A percentile compares a stretch with the other conserved stretches of the same genome.
Conservation (phyloP, 1,140 invertebrate genomes). For the Triops cancriformis region DNA sequence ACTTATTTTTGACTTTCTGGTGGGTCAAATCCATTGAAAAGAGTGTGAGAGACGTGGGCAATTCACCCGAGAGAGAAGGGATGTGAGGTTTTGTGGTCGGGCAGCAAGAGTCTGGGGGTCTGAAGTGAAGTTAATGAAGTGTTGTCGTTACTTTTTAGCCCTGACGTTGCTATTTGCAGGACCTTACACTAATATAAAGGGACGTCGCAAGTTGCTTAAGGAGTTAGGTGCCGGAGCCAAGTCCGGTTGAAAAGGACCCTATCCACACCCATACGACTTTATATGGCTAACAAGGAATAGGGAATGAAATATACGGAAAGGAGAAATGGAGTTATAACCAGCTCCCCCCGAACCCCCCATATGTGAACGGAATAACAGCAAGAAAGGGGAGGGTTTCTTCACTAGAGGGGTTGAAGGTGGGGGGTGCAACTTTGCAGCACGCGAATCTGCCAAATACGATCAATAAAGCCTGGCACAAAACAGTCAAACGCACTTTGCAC, state of each 20-base stretch:
- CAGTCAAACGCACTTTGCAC: constrained; percentile 9
- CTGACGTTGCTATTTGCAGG: neutral
- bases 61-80: too few relatives aligned
- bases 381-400: neutral
- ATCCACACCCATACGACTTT: neutral
- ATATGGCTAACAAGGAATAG: neutral
- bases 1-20: too few relatives aligned
- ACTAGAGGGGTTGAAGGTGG: too few relatives aligned
- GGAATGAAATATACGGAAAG: constrained; percentile 1
- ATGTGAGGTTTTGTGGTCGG: neutral
- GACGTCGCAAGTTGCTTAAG: constrained; percentile 12
- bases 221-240: neutral
- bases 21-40: too few relatives aligned
- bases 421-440: neutral
- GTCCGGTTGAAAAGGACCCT: neutral
- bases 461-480: constrained; percentile 10
- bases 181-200: neutral
- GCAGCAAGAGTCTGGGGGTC: neutral
- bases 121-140: neutral
- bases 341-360: too few relatives aligned
- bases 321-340: neutral
- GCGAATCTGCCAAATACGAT: constrained; percentile 5
- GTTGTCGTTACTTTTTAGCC: neutral
- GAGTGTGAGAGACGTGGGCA: too few relatives aligned
- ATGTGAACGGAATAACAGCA: neutral